These are phyloP conservation scores for Limnothrissa miodon DNA, from an alignment of 2,113 vertebrate genomes.

Conservation along the genomic window DNA sequence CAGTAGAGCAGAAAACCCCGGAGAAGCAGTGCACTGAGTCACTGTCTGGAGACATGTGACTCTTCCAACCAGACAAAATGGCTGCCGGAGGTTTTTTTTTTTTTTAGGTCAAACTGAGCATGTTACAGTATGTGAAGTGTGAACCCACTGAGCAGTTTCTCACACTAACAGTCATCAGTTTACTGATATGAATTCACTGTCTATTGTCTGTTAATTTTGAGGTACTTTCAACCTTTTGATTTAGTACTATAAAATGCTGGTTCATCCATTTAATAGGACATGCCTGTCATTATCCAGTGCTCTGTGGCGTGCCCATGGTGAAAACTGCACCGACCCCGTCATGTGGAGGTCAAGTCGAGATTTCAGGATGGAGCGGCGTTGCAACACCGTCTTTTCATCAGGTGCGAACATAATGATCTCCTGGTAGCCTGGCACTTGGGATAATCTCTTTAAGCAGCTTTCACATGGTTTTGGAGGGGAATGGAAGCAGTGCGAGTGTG, in stretches of 20 bases:
- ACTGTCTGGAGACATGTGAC: slow-evolving; percentile 14
- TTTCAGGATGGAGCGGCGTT: slow-evolving; percentile 58
- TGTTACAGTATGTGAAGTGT: slow-evolving; percentile 26
- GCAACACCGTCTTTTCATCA: slow-evolving; percentile 65
- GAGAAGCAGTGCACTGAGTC: slow-evolving; percentile 12
- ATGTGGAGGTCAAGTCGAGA: slow-evolving; percentile 57
- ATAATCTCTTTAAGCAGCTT: slow-evolving; percentile 75
- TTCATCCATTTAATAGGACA: not conserved
- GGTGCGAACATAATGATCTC: slow-evolving; percentile 64
- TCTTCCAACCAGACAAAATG: slow-evolving; percentile 12
- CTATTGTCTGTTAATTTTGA: no score
- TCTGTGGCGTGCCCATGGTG: not conserved
- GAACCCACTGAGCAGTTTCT: not conserved
- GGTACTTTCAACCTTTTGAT: not conserved
- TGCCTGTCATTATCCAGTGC: not conserved
- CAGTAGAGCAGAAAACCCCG: not conserved
- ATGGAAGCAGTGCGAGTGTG: slow-evolving; percentile 48
- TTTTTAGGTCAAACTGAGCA: not conserved
- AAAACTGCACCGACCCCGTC: slow-evolving; percentile 21
- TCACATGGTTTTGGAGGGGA: slow-evolving; percentile 66
- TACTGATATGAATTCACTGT: no score
- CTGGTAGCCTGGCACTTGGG: slow-evolving; percentile 61
- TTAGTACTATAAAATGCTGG: not conserved
- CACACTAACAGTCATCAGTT: not conserved
- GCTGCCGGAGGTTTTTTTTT: not conserved